Conservation (phyloP, 35 echinoderm and acorn worm species). For the Lytechinus variegatus region DNA sequence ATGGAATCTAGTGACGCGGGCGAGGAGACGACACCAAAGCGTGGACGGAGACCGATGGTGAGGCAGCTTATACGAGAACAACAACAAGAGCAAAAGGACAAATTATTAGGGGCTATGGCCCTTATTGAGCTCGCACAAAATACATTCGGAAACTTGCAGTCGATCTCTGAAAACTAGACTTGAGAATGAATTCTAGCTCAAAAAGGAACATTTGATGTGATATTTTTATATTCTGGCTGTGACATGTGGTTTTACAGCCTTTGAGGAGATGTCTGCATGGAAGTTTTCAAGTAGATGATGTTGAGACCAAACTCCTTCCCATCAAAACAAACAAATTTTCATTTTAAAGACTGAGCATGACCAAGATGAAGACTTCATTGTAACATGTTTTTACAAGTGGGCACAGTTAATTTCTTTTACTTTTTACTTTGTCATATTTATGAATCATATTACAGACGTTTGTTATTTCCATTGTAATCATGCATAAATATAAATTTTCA, state of each 20-base stretch:
- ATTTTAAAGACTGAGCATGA: too few relatives aligned
- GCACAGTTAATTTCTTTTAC: too few relatives aligned
- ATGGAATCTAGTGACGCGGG: neutral
- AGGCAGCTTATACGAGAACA: constrained; percentile 49
- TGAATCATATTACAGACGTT: neutral
- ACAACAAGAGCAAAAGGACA: constrained; percentile 86
- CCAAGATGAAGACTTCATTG: too few relatives aligned
- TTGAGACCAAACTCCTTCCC: too few relatives aligned
- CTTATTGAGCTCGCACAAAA: constrained; percentile 91
- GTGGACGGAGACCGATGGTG: constrained; percentile 57
- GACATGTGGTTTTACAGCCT: neutral
- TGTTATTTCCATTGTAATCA: neutral
- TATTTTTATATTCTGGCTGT: neutral
- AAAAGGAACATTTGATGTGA: neutral
- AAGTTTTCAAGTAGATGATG: neutral
- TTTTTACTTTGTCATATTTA: too few relatives aligned
- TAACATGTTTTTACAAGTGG: too few relatives aligned
- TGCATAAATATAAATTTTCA: neutral
- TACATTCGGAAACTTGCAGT: neutral
- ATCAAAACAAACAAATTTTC: too few relatives aligned
- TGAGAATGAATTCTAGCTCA: neutral
- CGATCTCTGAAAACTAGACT: neutral
- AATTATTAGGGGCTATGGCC: constrained; percentile 88
- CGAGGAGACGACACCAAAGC: constrained; percentile 66
- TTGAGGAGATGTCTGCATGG: neutral